These are phyloP conservation scores for Okamejei kenojei DNA, from an alignment of 2,797 vertebrate genomes.

Conservation along the genomic window DNA sequence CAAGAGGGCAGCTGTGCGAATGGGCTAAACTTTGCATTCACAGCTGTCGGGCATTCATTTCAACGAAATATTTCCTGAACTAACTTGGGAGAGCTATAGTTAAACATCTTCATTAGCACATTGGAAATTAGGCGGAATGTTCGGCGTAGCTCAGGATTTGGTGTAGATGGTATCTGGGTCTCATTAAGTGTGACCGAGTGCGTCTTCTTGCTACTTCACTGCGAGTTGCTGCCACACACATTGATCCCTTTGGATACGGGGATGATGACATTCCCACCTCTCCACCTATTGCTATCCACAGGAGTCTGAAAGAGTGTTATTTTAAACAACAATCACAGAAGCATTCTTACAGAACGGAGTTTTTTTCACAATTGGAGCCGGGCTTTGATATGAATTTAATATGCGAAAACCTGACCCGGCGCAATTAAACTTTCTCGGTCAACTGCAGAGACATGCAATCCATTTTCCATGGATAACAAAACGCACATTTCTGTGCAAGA, in stretches of 20 bases:
- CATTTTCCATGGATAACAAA: slow-evolving; percentile 68
- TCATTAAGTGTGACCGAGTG: slow-evolving; percentile 31
- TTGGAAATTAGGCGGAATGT: slow-evolving; percentile 33
- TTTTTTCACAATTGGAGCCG: slow-evolving; percentile 56
- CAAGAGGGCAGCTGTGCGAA: not conserved
- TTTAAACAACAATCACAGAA: slow-evolving; percentile 46
- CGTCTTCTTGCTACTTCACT: slow-evolving; percentile 11
- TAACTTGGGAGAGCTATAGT: slow-evolving; percentile 7
- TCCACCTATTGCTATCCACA: slow-evolving; percentile 55
- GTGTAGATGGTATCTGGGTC: not conserved
- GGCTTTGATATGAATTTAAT: slow-evolving; percentile 69
- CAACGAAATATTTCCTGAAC: not conserved
- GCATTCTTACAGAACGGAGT: slow-evolving; percentile 61
- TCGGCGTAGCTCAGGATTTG: not conserved
- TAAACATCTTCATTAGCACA: slow-evolving; percentile 28
- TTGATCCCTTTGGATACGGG: slow-evolving; percentile 25
- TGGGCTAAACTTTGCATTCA: not conserved
- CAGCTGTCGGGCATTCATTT: not conserved
- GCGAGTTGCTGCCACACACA: slow-evolving; percentile 38
- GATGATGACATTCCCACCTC: slow-evolving; percentile 52
- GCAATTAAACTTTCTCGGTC: slow-evolving; percentile 68
- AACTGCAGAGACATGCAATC: slow-evolving; percentile 59
- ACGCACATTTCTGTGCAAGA: slow-evolving; percentile 45
- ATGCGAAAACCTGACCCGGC: slow-evolving; percentile 71
- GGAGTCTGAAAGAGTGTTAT: slow-evolving; percentile 55